phyloP scores from a whole-genome alignment of 2,113 vertebrate species.

The Martes martes region DNA sequence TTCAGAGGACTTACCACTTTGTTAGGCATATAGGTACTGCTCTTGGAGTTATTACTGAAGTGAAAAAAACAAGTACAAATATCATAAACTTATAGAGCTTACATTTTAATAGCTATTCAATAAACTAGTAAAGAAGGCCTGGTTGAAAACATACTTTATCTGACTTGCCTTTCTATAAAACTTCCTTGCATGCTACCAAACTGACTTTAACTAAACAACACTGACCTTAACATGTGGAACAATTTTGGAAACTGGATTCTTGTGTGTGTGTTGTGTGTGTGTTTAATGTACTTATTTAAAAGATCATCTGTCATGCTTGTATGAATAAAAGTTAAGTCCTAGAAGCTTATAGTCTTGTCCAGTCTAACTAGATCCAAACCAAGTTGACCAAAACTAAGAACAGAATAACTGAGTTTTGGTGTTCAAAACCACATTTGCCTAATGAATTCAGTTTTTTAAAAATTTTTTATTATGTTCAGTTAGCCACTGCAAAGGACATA shows the following conservation, averaged over 20 bases:
- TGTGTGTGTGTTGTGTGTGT: background rate
- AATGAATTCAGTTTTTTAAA: background rate
- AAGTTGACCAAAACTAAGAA: conserved; percentile 7
- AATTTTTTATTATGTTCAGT: too few relatives aligned
- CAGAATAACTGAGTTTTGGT: background rate
- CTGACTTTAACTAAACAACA: conserved; percentile 22
- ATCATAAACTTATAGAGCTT: background rate
- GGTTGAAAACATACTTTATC: background rate
- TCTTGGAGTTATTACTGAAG: background rate
- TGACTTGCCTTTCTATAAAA: background rate
- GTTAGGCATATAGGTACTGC: background rate
- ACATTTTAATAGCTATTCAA: background rate
- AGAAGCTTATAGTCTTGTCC: background rate
- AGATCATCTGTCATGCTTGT: background rate
- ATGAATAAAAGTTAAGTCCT: background rate
- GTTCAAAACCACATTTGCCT: background rate
- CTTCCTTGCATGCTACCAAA: background rate
- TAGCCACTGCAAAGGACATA: too few relatives aligned
- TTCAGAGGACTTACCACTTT: background rate
- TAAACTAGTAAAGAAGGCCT: background rate
- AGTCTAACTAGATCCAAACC: background rate
- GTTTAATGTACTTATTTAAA: background rate
- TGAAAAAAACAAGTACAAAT: conserved; percentile 40
- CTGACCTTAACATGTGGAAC: background rate
- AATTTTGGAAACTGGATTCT: conserved; percentile 14